Conservation (phyloP, 2,113 vertebrate genomes). For the Toxotes jaculatrix region DNA sequence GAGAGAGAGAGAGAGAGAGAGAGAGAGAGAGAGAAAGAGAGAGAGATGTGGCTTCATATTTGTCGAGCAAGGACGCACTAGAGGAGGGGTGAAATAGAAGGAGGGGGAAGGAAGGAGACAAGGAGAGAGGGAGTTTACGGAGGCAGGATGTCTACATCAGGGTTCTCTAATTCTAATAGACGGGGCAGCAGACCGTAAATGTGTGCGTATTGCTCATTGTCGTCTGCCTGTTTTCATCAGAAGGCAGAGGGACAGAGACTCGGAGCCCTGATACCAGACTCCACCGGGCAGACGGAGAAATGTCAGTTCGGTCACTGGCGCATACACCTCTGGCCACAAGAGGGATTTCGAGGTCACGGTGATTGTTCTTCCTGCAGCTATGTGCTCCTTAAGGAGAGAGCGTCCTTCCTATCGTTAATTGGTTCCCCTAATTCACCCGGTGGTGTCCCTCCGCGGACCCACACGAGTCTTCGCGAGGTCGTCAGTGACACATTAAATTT, state of each 20-base stretch:
- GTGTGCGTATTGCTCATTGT: slow-evolving; percentile 43
- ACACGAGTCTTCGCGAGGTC: slow-evolving; percentile 53
- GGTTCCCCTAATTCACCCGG: slow-evolving; percentile 69
- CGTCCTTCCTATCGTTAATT: slow-evolving; percentile 77
- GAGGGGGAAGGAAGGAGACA: slow-evolving; percentile 44
- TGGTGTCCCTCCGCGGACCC: slow-evolving; percentile 45
- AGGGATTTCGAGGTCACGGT: slow-evolving; percentile 77
- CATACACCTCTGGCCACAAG: slow-evolving; percentile 68
- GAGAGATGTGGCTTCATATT: slow-evolving; percentile 61
- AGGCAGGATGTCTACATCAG: slow-evolving; percentile 51
- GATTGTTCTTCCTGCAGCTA: slow-evolving; percentile 69
- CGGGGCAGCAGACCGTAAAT: slow-evolving; percentile 64
- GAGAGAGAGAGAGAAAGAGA: slow-evolving; percentile 30
- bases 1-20: slow-evolving; percentile 34
- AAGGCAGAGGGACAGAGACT: slow-evolving; percentile 35
- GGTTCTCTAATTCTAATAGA: slow-evolving; percentile 72
- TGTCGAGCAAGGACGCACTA: slow-evolving; percentile 49
- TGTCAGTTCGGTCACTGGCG: slow-evolving; percentile 70
- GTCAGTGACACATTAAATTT: slow-evolving; percentile 53
- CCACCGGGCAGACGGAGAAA: slow-evolving; percentile 66
- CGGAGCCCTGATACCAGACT: slow-evolving; percentile 36
- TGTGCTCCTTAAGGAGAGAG: slow-evolving; percentile 62
- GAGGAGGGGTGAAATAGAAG: slow-evolving; percentile 44
- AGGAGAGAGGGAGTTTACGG: slow-evolving; percentile 45
- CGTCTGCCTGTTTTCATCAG: slow-evolving; percentile 18